Evolutionary conservation across 2,888 invertebrate genomes (phyloP).

Genomic region (Sinopyrophorus schimmeli): DNA sequence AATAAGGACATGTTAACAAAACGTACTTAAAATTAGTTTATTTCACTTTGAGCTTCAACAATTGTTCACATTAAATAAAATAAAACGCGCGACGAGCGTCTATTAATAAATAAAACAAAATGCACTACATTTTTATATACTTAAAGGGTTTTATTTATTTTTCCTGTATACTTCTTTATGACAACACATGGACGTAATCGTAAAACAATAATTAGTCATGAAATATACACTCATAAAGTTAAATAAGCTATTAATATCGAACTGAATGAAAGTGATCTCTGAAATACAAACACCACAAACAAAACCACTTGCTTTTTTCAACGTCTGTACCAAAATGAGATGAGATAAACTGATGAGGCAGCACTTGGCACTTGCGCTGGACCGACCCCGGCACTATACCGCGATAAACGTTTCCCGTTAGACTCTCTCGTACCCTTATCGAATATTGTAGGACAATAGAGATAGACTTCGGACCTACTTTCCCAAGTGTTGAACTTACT

Average conservation of each 20-base stretch:
- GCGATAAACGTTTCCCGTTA: conserved; percentile 1
- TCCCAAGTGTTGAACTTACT: not conserved
- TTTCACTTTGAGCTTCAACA: conserved; percentile 9
- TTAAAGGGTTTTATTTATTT: too few species aligned
- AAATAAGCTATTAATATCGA: too few species aligned
- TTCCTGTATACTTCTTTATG: too few species aligned
- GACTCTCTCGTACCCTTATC: not conserved
- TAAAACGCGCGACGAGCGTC: conserved; percentile 25
- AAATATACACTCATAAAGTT: too few species aligned
- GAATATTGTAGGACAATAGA: not conserved
- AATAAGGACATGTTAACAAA: conserved; percentile 44
- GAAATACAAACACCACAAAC: too few species aligned
- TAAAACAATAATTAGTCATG: conserved; percentile 9
- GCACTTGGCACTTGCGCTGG: conserved; percentile 24
- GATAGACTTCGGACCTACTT: not conserved
- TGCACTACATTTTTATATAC: conserved; percentile 27
- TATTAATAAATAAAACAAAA: conserved; percentile 14
- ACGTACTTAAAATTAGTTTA: too few species aligned
- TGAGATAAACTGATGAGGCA: conserved; percentile 26
- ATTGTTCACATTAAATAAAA: conserved; percentile 13
- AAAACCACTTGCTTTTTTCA: conserved; percentile 1
- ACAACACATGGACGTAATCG: too few species aligned
- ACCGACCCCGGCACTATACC: not conserved
- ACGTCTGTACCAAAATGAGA: conserved; percentile 20
- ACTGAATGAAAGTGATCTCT: too few species aligned